Base-by-base conservation (phyloP, 2,888 invertebrate species). In the Halocaridina rubra region DNA sequence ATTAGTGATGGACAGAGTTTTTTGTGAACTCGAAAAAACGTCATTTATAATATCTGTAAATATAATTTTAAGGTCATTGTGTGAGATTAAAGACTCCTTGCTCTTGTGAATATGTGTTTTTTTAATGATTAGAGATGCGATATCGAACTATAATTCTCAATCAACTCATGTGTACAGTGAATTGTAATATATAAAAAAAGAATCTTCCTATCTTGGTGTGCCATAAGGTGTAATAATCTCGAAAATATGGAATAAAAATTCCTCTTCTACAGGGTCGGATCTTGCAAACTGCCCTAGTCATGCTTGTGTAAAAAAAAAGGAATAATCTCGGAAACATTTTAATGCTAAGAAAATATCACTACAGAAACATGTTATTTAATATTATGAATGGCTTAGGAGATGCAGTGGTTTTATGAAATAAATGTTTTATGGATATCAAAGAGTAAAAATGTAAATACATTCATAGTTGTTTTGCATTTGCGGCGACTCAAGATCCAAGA, bases 171-270 rank as follows among this genome's bases (percentile, higher is more conserved):
- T 78, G 78, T 82, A 72, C 78, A 78, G 82, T 78, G 78, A 78
- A 76, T 59, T 30, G 59, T 77, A 53, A 76, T 53, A n/a, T n/a
- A n/a, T n/a, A n/a, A n/a, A n/a, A n/a, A n/a, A n/a, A n/a, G n/a
- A n/a, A n/a, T 76, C 76, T 81, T 75, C 81, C 76, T 67, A 72
- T 82, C 78, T 82, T 77, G 82, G 82, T 82, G 82, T 82, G 82
- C 82, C 82, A 82, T 82, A 82, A 82, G 74, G 76, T 30, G 1
- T 22, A 22, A 69, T 69, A 29, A 30, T 13, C 30, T 30, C 32
- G n/a, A 29, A 69, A 30, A 19, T 27, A 69, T 69, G 29, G 32
- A 30, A 30, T 69, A 69, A 30, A 69, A n/a, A 10, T 53, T 53
- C 53, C 53, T 16, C 53, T 19, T 53, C 19, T 5, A 19, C 53